Percentiles rank a stretch among this genome's conserved stretches.
These are phyloP conservation scores for Eulacestoma nigropectus DNA, from an alignment of 2,113 vertebrate species.

Conservation along the genomic window DNA sequence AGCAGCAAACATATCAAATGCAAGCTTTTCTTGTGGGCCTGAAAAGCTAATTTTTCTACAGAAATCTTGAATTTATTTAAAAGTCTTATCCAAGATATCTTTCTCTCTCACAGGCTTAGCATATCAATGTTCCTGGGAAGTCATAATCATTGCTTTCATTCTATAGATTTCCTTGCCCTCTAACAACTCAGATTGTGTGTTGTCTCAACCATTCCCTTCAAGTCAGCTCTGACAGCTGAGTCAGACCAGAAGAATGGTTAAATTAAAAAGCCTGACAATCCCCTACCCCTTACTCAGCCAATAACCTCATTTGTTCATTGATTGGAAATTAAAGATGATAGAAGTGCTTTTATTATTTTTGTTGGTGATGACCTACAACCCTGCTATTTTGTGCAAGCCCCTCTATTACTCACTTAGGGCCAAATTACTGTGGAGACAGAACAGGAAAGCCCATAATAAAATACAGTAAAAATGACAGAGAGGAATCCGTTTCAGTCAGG, in stretches of 20 bases:
- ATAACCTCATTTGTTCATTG: constrained; percentile 49
- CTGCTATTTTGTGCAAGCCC: background rate
- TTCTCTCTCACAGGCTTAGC: constrained; percentile 17
- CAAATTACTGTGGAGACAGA: background rate
- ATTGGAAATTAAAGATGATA: constrained; percentile 32
- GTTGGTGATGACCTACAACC: background rate
- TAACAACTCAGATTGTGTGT: constrained; percentile 41
- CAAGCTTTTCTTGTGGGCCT: constrained; percentile 5
- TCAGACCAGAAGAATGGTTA: constrained; percentile 51
- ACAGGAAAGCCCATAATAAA: background rate
- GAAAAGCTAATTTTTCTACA: constrained; percentile 4
- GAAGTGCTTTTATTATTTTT: constrained; percentile 14
- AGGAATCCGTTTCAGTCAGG: background rate
- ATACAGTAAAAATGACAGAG: background rate
- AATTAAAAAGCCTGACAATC: constrained; percentile 41
- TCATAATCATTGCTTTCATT: constrained; percentile 59
- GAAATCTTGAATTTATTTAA: constrained; percentile 23
- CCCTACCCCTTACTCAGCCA: constrained; percentile 36
- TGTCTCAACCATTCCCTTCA: constrained; percentile 41
- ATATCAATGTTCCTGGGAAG: constrained; percentile 42
- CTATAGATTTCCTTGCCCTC: constrained; percentile 61
- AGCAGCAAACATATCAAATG: constrained; percentile 35
- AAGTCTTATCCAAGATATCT: background rate
- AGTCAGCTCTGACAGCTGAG: constrained; percentile 56
- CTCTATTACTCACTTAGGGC: constrained; percentile 13